Conservation (phyloP, 1,140 invertebrate genomes). For the Papilio xuthus region DNA sequence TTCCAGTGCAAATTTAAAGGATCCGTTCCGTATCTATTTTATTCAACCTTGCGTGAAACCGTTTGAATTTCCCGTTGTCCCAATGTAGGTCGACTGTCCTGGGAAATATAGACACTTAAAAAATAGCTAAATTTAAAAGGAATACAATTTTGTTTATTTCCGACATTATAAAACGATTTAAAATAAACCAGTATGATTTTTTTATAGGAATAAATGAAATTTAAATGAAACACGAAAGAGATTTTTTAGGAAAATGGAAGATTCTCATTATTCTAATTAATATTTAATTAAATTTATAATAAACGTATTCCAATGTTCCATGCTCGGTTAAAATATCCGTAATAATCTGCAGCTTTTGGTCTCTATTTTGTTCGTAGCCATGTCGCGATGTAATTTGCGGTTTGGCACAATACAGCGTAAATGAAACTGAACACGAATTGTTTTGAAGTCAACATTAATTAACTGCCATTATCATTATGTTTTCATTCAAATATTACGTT, state of each 20-base stretch:
- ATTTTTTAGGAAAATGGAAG: neutral
- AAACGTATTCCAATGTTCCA: neutral
- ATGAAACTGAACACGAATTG: slow-evolving; percentile 45
- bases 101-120: slow-evolving; percentile 44
- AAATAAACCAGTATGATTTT: too few relatives aligned
- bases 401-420: slow-evolving; percentile 42
- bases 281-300: slow-evolving; percentile 3
- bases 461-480: slow-evolving; percentile 44
- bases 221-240: neutral
- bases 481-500: neutral
- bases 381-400: slow-evolving; percentile 23
- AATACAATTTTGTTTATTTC: slow-evolving; percentile 25
- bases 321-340: neutral
- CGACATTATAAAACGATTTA: neutral
- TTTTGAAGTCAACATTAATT: slow-evolving; percentile 46
- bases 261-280: neutral
- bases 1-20: slow-evolving; percentile 38
- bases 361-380: slow-evolving; percentile 11
- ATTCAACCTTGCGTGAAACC: slow-evolving; percentile 47
- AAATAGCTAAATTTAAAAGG: slow-evolving; percentile 23
- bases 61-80: slow-evolving; percentile 52
- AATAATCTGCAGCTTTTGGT: slow-evolving; percentile 19
- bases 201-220: too few relatives aligned
- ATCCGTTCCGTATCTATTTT: slow-evolving; percentile 55
- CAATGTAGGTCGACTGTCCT: slow-evolving; percentile 52